Evolutionary conservation across 2,888 invertebrate species (phyloP), one percentile per base, ranked within the genome.

Genomic region (Charanyca ferruginea): DNA sequence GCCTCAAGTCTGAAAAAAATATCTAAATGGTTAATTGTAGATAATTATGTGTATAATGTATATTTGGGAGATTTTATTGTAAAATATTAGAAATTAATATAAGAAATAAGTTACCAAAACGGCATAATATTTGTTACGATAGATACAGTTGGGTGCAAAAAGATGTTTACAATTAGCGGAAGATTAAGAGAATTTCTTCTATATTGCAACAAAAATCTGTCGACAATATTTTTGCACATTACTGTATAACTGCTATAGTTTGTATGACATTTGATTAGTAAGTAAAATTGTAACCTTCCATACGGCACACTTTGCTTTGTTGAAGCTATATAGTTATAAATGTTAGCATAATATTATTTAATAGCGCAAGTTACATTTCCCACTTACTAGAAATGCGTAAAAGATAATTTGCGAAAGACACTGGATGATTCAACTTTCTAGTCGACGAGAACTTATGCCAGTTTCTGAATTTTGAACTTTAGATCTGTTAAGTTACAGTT

Each of bases 31-130:
- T 49, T 63, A 65, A 66, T 45, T 66, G 54, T 77, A 82, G 66
- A 74, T 66, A 79, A 45, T 22, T 55, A 69, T 82, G 61, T 79
- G 69, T 79, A 79, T 71, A 55, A 57, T 73, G 64, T 76, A 77
- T 72, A 81, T 78, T 77, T 68, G 60, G 54, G 35, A 73, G 18
- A 23, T 73, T 51, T 20, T 38, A 64, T 57, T 68, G 55, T 80
- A 63, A 66, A 49, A 42, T 62, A 65, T 35, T 75, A 71, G 48
- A 9, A n/a, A 47, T 60, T 59, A 35, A 52, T 77, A 66, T 66
- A 51, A 60, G 54, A 41, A 58, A 41, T 60, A 35, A 23, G 66
- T 75, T 73, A 77, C 44, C 62, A 68, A 61, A 47, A 60, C 48
- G 65, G 67, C 67, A 73, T 80, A 77, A 80, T 76, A 72, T 58